Conservation (phyloP, 2,888 invertebrate genomes). For the Rotaria magnacalcarata region DNA sequence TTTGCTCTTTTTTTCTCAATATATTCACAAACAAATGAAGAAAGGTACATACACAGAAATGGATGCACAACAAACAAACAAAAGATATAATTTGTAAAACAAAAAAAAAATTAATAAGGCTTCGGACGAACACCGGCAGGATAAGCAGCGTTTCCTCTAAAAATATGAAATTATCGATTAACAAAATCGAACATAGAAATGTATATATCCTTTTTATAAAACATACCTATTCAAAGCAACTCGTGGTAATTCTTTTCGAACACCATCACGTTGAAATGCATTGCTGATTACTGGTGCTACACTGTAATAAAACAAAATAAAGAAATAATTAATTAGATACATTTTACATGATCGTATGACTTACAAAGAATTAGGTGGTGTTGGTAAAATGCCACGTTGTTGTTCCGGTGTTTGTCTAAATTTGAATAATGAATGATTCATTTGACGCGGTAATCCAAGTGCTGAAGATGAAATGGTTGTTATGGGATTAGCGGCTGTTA, state of each 20-base stretch:
- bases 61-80: conserved; percentile 9
- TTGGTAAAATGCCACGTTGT: background rate
- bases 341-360: no score
- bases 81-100: background rate
- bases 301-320: background rate
- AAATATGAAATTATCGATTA: background rate
- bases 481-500: background rate
- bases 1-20: background rate
- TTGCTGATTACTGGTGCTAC: background rate
- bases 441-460: background rate
- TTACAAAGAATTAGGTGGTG: background rate
- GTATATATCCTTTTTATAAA: no score
- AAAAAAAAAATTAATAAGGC: background rate
- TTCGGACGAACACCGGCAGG: background rate
- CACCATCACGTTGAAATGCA: background rate
- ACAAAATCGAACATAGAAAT: background rate
- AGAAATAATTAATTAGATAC: no score
- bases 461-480: background rate
- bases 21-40: background rate
- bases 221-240: background rate
- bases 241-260: background rate
- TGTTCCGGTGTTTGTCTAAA: conserved; percentile 5
- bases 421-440: background rate
- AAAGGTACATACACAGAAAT: background rate
- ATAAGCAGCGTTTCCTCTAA: background rate